A percentile compares a stretch with the other conserved stretches of the same genome.
These are phyloP conservation scores for Oscheius sp. DNA, from an alignment of 2,888 invertebrate species.

Conservation along the genomic window DNA sequence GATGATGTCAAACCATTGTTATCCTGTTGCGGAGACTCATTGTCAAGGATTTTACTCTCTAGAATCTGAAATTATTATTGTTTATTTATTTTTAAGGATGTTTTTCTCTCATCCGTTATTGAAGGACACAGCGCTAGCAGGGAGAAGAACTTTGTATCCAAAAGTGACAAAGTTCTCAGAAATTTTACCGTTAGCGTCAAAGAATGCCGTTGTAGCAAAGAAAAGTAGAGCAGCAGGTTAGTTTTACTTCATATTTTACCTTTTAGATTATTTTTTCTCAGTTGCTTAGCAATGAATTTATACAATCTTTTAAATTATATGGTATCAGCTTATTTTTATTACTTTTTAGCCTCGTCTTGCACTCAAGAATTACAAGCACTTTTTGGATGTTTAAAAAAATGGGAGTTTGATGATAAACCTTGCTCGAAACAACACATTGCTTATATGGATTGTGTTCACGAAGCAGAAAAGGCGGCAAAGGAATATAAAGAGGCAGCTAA, in stretches of 20 bases:
- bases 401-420: conserved; percentile 67
- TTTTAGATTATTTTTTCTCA: background rate
- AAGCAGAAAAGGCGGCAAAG: conserved; percentile 49
- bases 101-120: conserved; percentile 44
- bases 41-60: no score
- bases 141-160: conserved; percentile 47
- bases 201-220: conserved; percentile 54
- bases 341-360: conserved; percentile 64
- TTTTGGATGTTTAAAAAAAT: conserved; percentile 68
- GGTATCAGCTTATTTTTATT: no score
- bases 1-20: no score
- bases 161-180: conserved; percentile 58
- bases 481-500: conserved; percentile 57
- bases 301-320: no score
- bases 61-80: no score
- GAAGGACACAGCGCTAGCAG: conserved; percentile 46
- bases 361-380: conserved; percentile 66
- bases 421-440: conserved; percentile 58
- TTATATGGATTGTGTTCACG: conserved; percentile 63
- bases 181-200: conserved; percentile 59
- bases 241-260: conserved; percentile 28
- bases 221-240: conserved; percentile 53
- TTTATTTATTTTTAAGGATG: conserved; percentile 26
- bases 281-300: no score
- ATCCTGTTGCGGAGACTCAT: no score